Conservation (phyloP, 2,797 vertebrate genomes). For the Enteromius paludinosus region DNA sequence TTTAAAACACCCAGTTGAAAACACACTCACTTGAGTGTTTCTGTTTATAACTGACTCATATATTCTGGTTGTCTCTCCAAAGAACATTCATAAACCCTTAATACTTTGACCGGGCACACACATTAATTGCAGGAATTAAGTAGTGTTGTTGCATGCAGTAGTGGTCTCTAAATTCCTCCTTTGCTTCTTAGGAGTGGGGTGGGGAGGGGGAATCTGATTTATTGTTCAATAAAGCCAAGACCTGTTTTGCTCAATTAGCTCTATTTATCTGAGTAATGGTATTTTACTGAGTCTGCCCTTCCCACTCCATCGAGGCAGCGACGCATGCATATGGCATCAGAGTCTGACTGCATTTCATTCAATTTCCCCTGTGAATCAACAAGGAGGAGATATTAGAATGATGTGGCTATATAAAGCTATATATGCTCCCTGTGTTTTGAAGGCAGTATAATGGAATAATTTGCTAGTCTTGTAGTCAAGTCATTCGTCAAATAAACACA, state of each 20-base stretch:
- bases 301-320: conserved; percentile 44
- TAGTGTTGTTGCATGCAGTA: conserved; percentile 14
- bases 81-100: conserved; percentile 19
- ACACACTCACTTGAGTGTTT: neutral
- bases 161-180: conserved; percentile 22
- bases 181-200: neutral
- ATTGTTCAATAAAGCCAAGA: conserved; percentile 59
- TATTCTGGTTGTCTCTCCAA: neutral
- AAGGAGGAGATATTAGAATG: conserved; percentile 38
- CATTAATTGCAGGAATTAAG: conserved; percentile 19
- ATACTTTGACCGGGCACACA: neutral
- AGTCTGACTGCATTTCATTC: conserved; percentile 48
- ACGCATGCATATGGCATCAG: conserved; percentile 48
- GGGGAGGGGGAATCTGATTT: conserved; percentile 56
- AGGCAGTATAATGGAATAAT: conserved; percentile 60
- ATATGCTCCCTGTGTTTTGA: conserved; percentile 52
- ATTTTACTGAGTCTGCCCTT: conserved; percentile 55
- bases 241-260: conserved; percentile 66
- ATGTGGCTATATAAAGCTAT: conserved; percentile 52
- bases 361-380: conserved; percentile 42
- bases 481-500: conserved; percentile 48
- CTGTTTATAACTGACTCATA: neutral
- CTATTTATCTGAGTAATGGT: conserved; percentile 64
- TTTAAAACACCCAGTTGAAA: neutral
- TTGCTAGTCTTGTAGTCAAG: conserved; percentile 51